Percentiles rank a stretch among this genome's conserved stretches.
Evolutionary conservation across 2,113 vertebrate species (phyloP).

Genomic region (Notarius lentiginosus): DNA sequence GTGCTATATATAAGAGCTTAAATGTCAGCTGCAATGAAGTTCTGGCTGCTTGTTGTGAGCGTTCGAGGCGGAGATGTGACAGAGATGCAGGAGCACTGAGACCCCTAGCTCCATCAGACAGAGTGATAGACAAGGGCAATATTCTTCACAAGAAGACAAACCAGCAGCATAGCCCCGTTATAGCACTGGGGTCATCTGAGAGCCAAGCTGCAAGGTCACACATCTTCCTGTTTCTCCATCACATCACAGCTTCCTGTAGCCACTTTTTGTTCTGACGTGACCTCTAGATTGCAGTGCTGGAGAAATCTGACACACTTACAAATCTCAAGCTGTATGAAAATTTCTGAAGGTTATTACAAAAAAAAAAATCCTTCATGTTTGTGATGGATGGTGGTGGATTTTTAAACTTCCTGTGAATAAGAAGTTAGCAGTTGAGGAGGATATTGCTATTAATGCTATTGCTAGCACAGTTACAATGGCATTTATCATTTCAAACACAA

Average conservation of each 20-base stretch:
- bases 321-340: neutral
- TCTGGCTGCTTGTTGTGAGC: conserved; percentile 42
- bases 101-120: conserved; percentile 28
- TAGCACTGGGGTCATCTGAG: conserved; percentile 6
- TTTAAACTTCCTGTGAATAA: neutral
- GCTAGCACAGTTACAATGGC: neutral
- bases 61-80: conserved; percentile 52
- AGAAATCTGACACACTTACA: neutral
- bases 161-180: neutral
- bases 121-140: conserved; percentile 29
- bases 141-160: conserved; percentile 8
- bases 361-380: neutral
- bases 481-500: neutral
- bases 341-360: too few relatives aligned
- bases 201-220: conserved; percentile 15
- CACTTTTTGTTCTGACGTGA: neutral
- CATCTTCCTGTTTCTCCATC: neutral
- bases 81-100: conserved; percentile 48
- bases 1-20: conserved; percentile 63
- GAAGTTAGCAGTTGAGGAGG: neutral
- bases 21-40: conserved; percentile 67
- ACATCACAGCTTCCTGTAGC: neutral
- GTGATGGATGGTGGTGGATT: neutral
- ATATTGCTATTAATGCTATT: neutral
- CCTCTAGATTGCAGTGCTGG: neutral